phyloP scores from a whole-genome alignment of 2,888 invertebrate species.

The Calliphora vomitoria region DNA sequence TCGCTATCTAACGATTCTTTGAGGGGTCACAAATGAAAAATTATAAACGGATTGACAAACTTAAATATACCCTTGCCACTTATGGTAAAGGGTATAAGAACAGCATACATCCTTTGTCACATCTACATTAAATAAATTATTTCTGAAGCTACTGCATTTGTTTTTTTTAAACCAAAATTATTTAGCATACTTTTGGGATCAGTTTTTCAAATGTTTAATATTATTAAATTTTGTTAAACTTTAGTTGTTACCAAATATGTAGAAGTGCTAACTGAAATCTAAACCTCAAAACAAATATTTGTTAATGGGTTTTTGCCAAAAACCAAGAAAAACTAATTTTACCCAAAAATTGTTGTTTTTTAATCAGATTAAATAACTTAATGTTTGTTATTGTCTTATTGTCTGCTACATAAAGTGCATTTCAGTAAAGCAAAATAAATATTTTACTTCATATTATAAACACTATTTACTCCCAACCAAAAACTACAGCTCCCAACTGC shows the following conservation, averaged over 20 bases:
- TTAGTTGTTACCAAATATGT: not conserved
- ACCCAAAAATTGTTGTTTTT: conserved; percentile 5
- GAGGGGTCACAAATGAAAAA: too few relatives aligned
- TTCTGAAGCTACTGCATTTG: too few relatives aligned
- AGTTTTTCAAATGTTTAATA: not conserved
- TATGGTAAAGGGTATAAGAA: too few relatives aligned
- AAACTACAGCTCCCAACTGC: not conserved
- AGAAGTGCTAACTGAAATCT: not conserved
- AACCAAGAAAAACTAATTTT: not conserved
- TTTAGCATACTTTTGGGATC: not conserved
- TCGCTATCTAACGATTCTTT: too few relatives aligned
- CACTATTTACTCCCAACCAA: not conserved
- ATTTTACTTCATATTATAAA: conserved; percentile 5
- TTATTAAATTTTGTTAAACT: not conserved
- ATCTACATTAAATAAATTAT: too few relatives aligned
- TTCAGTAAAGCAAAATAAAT: not conserved
- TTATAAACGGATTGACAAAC: too few relatives aligned
- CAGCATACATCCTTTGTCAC: too few relatives aligned
- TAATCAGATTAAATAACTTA: conserved; percentile 26
- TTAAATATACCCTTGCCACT: too few relatives aligned
- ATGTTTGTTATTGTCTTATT: conserved; percentile 3
- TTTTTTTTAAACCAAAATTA: not conserved
- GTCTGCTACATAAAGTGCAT: conserved; percentile 19
- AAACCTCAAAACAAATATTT: not conserved
- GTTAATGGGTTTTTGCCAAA: conserved; percentile 6